Evolutionary conservation across 2,113 vertebrate species (phyloP).

Genomic region (Neomonachus schauinslandi): DNA sequence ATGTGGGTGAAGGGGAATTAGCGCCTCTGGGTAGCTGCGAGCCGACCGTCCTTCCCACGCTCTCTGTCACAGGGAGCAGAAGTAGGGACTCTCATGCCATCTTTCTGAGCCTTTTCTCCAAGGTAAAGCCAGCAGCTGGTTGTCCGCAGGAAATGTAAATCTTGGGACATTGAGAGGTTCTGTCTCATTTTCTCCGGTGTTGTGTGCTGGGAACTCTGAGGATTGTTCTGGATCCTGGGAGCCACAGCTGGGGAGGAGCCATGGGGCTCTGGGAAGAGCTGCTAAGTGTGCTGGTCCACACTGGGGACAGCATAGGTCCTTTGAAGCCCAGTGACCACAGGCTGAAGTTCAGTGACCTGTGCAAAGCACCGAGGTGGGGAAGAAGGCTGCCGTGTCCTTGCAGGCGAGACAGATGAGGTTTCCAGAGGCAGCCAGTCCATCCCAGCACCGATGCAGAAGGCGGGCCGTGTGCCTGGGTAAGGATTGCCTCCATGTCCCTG

Average conservation of each 20-base stretch:
- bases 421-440: neutral
- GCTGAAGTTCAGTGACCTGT: neutral
- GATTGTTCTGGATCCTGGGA: neutral
- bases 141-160: neutral
- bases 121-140: neutral
- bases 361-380: neutral
- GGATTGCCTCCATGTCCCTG: neutral
- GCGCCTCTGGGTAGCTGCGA: neutral
- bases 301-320: neutral
- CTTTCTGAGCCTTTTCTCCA: neutral
- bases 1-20: neutral
- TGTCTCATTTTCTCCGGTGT: neutral
- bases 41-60: fast-evolving
- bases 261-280: neutral
- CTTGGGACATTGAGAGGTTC: neutral
- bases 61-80: neutral
- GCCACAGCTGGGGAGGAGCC: neutral
- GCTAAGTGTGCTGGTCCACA: neutral
- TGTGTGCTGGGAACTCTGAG: neutral
- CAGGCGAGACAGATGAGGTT: neutral
- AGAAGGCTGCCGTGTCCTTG: neutral
- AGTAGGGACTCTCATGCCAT: too few relatives aligned
- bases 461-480: neutral
- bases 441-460: neutral
- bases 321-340: too few relatives aligned